Evolutionary conservation across 1,140 invertebrate genomes (phyloP).

Genomic region (Caenorhabditis remanei): DNA sequence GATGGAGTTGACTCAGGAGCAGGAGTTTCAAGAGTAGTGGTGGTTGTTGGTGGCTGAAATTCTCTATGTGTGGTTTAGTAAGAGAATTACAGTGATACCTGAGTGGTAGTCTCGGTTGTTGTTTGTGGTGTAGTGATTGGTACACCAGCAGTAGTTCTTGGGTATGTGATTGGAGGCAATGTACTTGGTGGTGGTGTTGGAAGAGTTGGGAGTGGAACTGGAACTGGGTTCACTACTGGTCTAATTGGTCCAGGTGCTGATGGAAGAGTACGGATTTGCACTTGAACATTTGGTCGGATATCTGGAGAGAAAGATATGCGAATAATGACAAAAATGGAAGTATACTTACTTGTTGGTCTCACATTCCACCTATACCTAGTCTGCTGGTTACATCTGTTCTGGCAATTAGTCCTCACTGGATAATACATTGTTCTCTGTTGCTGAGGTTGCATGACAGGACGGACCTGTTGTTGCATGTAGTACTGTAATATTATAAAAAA

Average conservation of each 20-base stretch:
- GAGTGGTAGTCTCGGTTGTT: constrained; percentile 23
- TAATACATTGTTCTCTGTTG: constrained; percentile 69
- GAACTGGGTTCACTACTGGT: constrained; percentile 41
- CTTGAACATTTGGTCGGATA: constrained; percentile 47
- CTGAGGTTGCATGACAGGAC: constrained; percentile 44
- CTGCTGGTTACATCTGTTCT: constrained; percentile 70
- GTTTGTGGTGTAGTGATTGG: constrained; percentile 17
- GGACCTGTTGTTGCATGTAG: constrained; percentile 34
- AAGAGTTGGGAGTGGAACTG: constrained; percentile 12
- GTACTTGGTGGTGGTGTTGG: constrained; percentile 31
- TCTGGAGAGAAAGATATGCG: constrained; percentile 45
- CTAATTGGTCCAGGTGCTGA: constrained; percentile 36
- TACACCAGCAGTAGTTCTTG: constrained; percentile 26
- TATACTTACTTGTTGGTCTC: constrained; percentile 64
- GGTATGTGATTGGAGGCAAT: constrained; percentile 53
- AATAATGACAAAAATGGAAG: background rate
- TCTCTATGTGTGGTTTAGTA: background rate
- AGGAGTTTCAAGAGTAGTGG: constrained; percentile 24
- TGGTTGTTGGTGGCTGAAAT: constrained; percentile 31
- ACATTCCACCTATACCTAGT: constrained; percentile 72
- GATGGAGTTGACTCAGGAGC: constrained; percentile 54
- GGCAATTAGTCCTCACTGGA: constrained; percentile 71
- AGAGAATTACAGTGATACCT: background rate
- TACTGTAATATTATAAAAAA: constrained; percentile 34
- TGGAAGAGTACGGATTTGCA: constrained; percentile 49